A percentile compares a stretch with the other conserved stretches of the same genome.
Conservation (phyloP, 2,888 invertebrate species). For the Malachius bipustulatus region DNA sequence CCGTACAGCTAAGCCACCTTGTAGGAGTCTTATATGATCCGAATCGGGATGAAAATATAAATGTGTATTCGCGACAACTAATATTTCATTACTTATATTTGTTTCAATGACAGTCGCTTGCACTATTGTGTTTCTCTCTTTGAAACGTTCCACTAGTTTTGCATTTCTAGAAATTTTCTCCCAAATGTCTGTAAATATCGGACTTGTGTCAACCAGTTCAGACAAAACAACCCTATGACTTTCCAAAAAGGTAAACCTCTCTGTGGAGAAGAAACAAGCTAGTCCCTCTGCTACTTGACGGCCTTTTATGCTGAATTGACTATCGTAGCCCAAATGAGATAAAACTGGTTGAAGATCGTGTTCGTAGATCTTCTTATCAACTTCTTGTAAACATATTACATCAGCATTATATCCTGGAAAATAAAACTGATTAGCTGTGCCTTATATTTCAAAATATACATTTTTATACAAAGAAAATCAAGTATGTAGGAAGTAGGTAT, state of each 20-base stretch:
- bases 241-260: slow-evolving; percentile 56
- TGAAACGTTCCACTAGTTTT: slow-evolving; percentile 45
- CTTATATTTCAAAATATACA: too few relatives aligned
- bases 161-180: slow-evolving; percentile 45
- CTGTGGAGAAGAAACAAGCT: slow-evolving; percentile 59
- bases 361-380: slow-evolving; percentile 67
- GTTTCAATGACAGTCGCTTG: slow-evolving; percentile 49
- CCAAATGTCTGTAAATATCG: slow-evolving; percentile 48
- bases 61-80: slow-evolving; percentile 75
- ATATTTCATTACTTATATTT: slow-evolving; percentile 40
- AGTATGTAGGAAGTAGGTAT: too few relatives aligned
- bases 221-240: slow-evolving; percentile 46
- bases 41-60: slow-evolving; percentile 88
- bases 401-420: slow-evolving; percentile 77
- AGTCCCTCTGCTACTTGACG: slow-evolving; percentile 68
- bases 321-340: slow-evolving; percentile 41
- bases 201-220: slow-evolving; percentile 42
- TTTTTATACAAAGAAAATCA: too few relatives aligned
- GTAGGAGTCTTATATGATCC: slow-evolving; percentile 77
- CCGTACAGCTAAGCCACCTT: slow-evolving; percentile 61
- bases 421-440: too few relatives aligned
- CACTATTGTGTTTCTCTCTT: slow-evolving; percentile 54
- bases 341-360: slow-evolving; percentile 53
- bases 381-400: slow-evolving; percentile 86
- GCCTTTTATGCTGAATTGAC: slow-evolving; percentile 59